These are phyloP conservation scores for Drosophila mettleri DNA, from an alignment of 2,888 invertebrate genomes.

Conservation along the genomic window DNA sequence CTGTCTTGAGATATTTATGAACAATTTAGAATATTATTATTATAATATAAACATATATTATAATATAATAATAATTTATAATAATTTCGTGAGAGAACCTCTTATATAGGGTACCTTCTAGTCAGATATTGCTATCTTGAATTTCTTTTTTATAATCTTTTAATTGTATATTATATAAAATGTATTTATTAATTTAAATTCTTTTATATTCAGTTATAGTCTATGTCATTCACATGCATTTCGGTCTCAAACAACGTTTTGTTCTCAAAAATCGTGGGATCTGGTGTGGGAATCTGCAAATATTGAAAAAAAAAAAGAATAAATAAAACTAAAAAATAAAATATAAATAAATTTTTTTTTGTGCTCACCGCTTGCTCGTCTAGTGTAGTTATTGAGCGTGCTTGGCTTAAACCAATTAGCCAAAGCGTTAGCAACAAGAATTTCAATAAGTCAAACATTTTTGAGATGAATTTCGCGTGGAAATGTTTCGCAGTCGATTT, in stretches of 20 bases:
- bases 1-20: too few relatives aligned
- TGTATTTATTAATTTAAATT: neutral
- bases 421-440: constrained; percentile 40
- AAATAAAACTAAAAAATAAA: too few relatives aligned
- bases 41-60: too few relatives aligned
- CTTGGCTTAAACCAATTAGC: constrained; percentile 59
- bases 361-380: constrained; percentile 41
- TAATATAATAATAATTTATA: too few relatives aligned
- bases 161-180: neutral
- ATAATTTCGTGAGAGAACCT: too few relatives aligned
- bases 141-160: neutral
- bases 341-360: too few relatives aligned
- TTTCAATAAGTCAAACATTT: constrained; percentile 49
- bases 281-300: constrained; percentile 43
- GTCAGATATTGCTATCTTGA: too few relatives aligned
- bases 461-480: constrained; percentile 23
- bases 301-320: neutral
- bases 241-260: constrained; percentile 25
- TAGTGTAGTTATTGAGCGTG: constrained; percentile 19
- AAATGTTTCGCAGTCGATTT: constrained; percentile 25
- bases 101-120: too few relatives aligned
- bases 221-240: constrained; percentile 30
- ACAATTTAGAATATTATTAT: too few relatives aligned
- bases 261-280: constrained; percentile 56
- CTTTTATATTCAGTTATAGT: neutral